phyloP scores from a whole-genome alignment of 2,113 vertebrate species.

The Hucho hucho region DNA sequence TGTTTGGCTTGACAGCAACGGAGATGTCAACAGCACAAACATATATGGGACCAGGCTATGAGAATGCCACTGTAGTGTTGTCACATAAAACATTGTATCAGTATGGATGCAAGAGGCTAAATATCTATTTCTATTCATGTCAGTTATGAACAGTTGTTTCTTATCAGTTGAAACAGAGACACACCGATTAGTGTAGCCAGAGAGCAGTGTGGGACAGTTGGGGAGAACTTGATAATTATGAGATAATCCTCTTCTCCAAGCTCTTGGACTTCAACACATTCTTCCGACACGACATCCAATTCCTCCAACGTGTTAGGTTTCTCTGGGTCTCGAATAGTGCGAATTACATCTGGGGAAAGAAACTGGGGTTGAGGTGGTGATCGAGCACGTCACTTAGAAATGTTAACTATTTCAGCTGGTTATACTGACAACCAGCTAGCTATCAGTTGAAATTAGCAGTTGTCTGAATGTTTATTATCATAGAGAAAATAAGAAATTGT shows the following conservation, averaged over 20 bases:
- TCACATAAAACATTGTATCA: not conserved
- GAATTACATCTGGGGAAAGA: conserved; percentile 84
- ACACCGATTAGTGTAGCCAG: conserved; percentile 96
- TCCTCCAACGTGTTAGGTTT: conserved; percentile 96
- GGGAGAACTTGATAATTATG: conserved; percentile 91
- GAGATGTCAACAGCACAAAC: no score
- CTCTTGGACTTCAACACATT: conserved; percentile 87
- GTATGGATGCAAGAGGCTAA: not conserved
- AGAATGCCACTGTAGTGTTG: no score
- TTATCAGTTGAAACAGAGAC: conserved; percentile 47
- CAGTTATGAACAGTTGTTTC: not conserved
- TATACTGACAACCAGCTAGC: no score
- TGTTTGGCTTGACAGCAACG: no score
- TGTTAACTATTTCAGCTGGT: not conserved
- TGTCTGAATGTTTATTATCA: no score
- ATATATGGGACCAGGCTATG: no score
- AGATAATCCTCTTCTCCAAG: conserved; percentile 86
- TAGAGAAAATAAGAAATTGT: no score
- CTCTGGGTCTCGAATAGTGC: conserved; percentile 94
- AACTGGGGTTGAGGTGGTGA: not conserved
- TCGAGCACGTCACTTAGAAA: not conserved
- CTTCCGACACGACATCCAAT: conserved; percentile 92
- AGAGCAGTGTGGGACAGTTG: conserved; percentile 96
- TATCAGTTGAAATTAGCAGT: no score
- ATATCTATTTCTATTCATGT: not conserved